Percentiles rank a stretch among this genome's conserved stretches.
phyloP scores from a whole-genome alignment of 2,113 vertebrate genomes.

The Dascyllus trimaculatus region DNA sequence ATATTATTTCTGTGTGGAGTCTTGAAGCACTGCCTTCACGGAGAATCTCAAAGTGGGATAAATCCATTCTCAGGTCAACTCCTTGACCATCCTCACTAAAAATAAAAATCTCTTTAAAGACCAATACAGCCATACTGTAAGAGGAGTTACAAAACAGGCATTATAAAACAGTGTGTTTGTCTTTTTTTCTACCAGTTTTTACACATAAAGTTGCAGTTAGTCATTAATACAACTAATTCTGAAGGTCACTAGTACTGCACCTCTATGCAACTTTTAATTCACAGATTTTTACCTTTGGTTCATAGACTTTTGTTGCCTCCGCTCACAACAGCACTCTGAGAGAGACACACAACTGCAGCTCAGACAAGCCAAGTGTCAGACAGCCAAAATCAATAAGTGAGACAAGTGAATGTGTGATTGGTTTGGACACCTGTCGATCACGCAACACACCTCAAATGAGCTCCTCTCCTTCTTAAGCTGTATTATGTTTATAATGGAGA shows the following conservation, averaged over 20 bases:
- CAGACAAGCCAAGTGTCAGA: slow-evolving; percentile 20
- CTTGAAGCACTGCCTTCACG: slow-evolving; percentile 17
- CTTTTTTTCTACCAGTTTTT: slow-evolving; percentile 2
- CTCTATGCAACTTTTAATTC: slow-evolving; percentile 11
- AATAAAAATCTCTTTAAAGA: slow-evolving; percentile 22
- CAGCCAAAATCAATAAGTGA: slow-evolving; percentile 30
- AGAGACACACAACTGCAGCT: slow-evolving; percentile 13
- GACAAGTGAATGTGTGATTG: slow-evolving; percentile 29
- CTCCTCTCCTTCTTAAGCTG: not conserved
- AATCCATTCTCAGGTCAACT: slow-evolving; percentile 30
- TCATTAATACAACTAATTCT: not conserved
- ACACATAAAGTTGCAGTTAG: not conserved
- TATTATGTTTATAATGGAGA: not conserved
- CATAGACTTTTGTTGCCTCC: slow-evolving; percentile 10
- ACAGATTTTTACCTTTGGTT: slow-evolving; percentile 14
- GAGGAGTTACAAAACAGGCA: not conserved
- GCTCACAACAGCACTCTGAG: slow-evolving; percentile 2
- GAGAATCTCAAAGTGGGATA: slow-evolving; percentile 32
- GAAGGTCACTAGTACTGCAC: slow-evolving; percentile 2
- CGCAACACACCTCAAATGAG: not conserved
- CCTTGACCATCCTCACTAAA: slow-evolving; percentile 10
- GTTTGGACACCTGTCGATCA: slow-evolving; percentile 21
- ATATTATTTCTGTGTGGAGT: slow-evolving; percentile 22
- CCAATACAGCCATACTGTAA: not conserved
- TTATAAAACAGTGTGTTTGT: slow-evolving; percentile 14